Evolutionary conservation across 1,140 invertebrate genomes (phyloP).

Genomic region (Eriocheir sinensis): DNA sequence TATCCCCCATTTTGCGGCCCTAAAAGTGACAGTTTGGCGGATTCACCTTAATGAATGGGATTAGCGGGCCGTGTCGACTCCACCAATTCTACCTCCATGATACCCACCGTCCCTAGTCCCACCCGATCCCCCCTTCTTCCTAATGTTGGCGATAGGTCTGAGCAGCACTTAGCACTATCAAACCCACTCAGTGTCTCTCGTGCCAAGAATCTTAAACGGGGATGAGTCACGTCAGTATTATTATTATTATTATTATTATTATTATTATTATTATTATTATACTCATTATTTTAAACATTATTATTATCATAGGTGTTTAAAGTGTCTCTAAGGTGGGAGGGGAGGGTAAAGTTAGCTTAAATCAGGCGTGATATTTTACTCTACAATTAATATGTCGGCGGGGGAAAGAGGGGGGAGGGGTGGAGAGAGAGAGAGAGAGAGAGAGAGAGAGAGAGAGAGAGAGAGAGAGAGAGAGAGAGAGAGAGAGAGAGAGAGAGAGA

Average conservation of each 20-base stretch:
- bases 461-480: neutral
- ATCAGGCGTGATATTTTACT: no score
- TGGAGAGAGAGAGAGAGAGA: neutral
- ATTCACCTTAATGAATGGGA: no score
- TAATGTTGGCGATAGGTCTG: neutral
- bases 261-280: neutral
- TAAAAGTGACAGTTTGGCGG: no score
- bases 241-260: neutral
- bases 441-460: neutral
- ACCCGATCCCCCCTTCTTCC: no score
- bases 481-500: constrained; percentile 36
- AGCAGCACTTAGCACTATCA: neutral
- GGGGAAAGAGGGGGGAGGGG: neutral
- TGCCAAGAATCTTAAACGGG: neutral
- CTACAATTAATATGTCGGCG: no score
- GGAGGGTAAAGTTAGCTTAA: no score
- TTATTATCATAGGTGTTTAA: no score
- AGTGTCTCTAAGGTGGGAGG: no score
- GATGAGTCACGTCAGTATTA: neutral
- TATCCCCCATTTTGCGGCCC: no score
- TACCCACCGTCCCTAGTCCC: no score
- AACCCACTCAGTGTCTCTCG: neutral
- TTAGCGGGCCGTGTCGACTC: no score
- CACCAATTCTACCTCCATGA: no score
- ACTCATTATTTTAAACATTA: neutral